Evolutionary conservation across 1,140 invertebrate species (phyloP).

Genomic region (Zaprionus vittiger): DNA sequence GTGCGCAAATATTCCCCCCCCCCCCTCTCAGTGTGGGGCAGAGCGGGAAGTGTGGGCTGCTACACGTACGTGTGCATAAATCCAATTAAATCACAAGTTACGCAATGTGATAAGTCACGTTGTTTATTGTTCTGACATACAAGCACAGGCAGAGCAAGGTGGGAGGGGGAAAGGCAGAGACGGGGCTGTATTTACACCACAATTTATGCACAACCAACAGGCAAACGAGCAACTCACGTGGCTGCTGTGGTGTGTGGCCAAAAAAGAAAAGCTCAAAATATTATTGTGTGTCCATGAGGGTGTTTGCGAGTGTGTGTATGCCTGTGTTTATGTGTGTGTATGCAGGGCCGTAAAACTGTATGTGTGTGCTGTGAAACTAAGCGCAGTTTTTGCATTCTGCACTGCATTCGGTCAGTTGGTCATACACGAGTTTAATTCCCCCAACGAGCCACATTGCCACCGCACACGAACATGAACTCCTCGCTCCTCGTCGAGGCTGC

Average conservation of each 20-base stretch:
- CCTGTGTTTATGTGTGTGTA: neutral
- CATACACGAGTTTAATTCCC: slow-evolving; percentile 36
- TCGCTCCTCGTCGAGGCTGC: neutral
- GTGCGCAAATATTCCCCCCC: slow-evolving; percentile 38
- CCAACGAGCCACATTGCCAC: slow-evolving; percentile 32
- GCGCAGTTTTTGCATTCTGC: slow-evolving; percentile 50
- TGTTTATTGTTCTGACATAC: slow-evolving; percentile 76
- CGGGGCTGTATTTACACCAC: slow-evolving; percentile 51
- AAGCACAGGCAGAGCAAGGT: slow-evolving; percentile 2
- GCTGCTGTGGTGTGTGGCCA: slow-evolving; percentile 53
- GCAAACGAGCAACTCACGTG: slow-evolving; percentile 67
- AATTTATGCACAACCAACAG: slow-evolving; percentile 75
- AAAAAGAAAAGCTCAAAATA: slow-evolving; percentile 34
- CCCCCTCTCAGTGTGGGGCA: neutral
- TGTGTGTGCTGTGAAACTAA: slow-evolving; percentile 44
- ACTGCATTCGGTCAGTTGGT: slow-evolving; percentile 16
- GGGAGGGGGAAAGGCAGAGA: too few relatives aligned
- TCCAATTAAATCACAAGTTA: slow-evolving; percentile 82
- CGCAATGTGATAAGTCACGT: slow-evolving; percentile 82
- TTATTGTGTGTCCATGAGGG: slow-evolving; percentile 7
- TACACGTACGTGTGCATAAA: slow-evolving; percentile 66
- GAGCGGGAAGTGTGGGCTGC: neutral
- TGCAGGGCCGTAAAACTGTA: slow-evolving; percentile 38
- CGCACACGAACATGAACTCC: slow-evolving; percentile 1
- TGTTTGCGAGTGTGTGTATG: neutral